Base-by-base conservation (phyloP, 2,888 invertebrate genomes). In the Agrochola circellaris region DNA sequence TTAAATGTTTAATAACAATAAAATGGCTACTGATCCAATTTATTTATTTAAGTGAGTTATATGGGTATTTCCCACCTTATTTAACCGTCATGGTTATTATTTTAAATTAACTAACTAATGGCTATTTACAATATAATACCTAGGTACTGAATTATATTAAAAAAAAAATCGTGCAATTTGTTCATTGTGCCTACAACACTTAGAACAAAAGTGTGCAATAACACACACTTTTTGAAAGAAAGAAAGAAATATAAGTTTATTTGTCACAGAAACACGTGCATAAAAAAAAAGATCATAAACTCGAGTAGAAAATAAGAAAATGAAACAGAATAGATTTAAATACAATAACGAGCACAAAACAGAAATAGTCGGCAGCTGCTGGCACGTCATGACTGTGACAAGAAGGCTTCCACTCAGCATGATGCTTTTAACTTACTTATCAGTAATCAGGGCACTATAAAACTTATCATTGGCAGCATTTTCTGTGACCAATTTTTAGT, bases 111-210 rank as follows among this genome's bases (percentile, higher is more conserved):
- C n/a, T n/a, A n/a, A n/a, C n/a, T n/a, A n/a, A 48, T 23, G 45
- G n/a, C 23, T 30, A 45, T 73, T 26, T 72, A 38, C 23, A 42
- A 30, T 54, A 30, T 3, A 51, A 71, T 71, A 73, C 17, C n/a
- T 51, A n/a, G n/a, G n/a, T n/a, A 54, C 7, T 13, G 23, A 73
- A 42, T n/a, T 17, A 42, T 17, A 17, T 67, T 26, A 9, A 67
- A 23, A 67, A 51, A 48, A n/a, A 17, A n/a, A 34, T 34, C 5
- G 17, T 34, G 34, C n/a, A 58, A 6, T 68, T 56, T 34, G 17
- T 15, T 23, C 2, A 54, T 67, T 67, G 7, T 51, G 30, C 48
- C 15, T 51, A 51, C 26, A 72, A n/a, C 38, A 38, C 38, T 38
- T 38, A 38, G 7, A 7, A 38, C 38, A 38, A 38, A 38, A 38